Conservation (phyloP, 2,113 vertebrate species). For the Mola mola region DNA sequence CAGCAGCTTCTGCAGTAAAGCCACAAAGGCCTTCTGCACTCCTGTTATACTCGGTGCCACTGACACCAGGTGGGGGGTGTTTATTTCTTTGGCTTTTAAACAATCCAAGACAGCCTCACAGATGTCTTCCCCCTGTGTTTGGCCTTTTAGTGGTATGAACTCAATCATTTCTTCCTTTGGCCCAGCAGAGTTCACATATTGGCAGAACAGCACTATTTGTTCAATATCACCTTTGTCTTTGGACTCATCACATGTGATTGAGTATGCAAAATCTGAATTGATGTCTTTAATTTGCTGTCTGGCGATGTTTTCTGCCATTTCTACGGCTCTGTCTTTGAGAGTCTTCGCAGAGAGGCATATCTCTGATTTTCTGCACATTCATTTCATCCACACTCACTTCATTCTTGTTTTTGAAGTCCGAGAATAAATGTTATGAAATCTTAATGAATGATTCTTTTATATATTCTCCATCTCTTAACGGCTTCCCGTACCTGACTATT, state of each 20-base stretch:
- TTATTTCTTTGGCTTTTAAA: no score
- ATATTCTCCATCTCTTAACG: constrained; percentile 4
- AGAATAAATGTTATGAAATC: constrained; percentile 14
- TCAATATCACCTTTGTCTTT: no score
- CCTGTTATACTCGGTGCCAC: constrained; percentile 44
- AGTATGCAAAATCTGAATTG: no score
- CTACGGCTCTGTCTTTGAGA: constrained; percentile 54
- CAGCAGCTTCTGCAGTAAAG: constrained; percentile 19
- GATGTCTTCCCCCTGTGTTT: constrained; percentile 4
- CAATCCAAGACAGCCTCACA: constrained; percentile 13
- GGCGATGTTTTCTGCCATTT: no score
- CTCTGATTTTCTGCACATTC: constrained; percentile 52
- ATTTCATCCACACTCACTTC: no score
- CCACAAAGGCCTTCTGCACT: constrained; percentile 29
- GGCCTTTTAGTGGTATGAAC: constrained; percentile 6
- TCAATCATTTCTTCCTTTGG: constrained; percentile 14
- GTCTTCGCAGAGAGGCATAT: constrained; percentile 52
- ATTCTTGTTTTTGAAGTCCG: constrained; percentile 59
- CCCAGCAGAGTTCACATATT: constrained; percentile 20
- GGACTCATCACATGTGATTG: no score
- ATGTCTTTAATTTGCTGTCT: no score
- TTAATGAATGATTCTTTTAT: no score
- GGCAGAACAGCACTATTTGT: constrained; percentile 7
- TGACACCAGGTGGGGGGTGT: constrained; percentile 6
- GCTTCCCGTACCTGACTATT: constrained; percentile 2